phyloP scores from a whole-genome alignment of 2,113 vertebrate species.

The Dipodomys ordii region DNA sequence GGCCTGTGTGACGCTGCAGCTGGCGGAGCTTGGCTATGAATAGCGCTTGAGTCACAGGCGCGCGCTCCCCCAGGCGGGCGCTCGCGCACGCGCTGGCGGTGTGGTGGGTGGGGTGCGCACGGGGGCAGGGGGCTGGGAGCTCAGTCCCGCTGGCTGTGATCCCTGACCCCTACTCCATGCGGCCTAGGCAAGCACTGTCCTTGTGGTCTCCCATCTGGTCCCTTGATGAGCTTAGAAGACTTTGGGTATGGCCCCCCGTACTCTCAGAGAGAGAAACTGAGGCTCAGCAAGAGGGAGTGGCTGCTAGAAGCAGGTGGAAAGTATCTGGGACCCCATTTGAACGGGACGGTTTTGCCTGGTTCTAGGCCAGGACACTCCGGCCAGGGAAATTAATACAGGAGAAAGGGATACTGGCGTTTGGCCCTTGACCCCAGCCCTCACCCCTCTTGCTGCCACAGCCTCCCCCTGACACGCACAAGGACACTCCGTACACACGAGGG shows the following conservation, averaged over 20 bases:
- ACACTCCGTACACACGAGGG: too few relatives aligned
- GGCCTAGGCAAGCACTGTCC: neutral
- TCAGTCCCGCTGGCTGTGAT: neutral
- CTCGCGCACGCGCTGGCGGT: neutral
- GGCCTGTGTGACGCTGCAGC: constrained; percentile 91
- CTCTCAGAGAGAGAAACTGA: constrained; percentile 52
- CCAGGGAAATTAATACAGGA: neutral
- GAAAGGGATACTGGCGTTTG: neutral
- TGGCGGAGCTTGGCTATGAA: constrained; percentile 90
- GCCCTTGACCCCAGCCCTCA: rapidly evolving
- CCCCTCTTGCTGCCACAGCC: too few relatives aligned
- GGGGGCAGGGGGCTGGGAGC: neutral
- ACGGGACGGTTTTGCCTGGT: neutral
- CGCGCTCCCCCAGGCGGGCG: constrained; percentile 63
- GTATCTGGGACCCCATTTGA: neutral
- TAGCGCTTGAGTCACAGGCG: constrained; percentile 91
- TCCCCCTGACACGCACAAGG: neutral
- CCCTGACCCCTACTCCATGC: neutral
- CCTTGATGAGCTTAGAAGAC: neutral
- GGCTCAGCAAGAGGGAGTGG: neutral
- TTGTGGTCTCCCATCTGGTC: neutral
- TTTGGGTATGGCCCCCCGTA: rapidly evolving
- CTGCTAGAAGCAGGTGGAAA: neutral
- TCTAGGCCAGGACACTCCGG: neutral
- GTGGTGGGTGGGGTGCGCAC: constrained; percentile 62